A percentile compares a stretch with the other conserved stretches of the same genome.
Evolutionary conservation across 1,140 invertebrate species (phyloP).

Genomic region (Chrysomallon squamiferum): DNA sequence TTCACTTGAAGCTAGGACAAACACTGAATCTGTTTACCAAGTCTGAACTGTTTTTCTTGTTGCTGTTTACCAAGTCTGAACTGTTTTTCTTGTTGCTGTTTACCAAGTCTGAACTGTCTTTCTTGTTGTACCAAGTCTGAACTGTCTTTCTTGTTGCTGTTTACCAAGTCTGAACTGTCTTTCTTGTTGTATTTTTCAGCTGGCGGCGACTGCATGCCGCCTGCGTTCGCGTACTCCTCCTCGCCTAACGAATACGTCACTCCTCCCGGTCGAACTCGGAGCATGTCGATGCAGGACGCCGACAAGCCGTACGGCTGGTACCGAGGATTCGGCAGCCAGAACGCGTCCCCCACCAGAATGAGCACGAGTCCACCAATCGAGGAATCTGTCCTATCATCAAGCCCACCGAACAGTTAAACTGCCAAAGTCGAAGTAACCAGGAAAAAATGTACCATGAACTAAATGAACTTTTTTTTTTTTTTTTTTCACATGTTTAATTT

Average conservation of each 20-base stretch:
- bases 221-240: slow-evolving; percentile 45
- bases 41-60: no score
- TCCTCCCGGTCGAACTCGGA: slow-evolving; percentile 52
- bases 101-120: no score
- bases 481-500: no score
- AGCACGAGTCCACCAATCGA: background rate
- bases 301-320: slow-evolving; percentile 51
- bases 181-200: slow-evolving; percentile 27
- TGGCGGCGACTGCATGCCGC: slow-evolving; percentile 45
- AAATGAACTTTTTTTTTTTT: no score
- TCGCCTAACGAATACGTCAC: slow-evolving; percentile 25
- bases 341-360: slow-evolving; percentile 17
- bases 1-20: no score
- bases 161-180: slow-evolving; percentile 13
- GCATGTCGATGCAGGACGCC: slow-evolving; percentile 76
- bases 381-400: slow-evolving; percentile 28
- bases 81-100: no score
- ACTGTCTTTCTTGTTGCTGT: no score
- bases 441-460: no score
- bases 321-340: slow-evolving; percentile 39
- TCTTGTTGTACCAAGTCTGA: no score
- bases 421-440: no score
- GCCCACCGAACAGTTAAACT: slow-evolving; percentile 27
- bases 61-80: no score
- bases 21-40: no score